Percentiles rank a stretch among this genome's conserved stretches.
phyloP scores from a whole-genome alignment of 2,113 vertebrate species.

The Amazona vittata region DNA sequence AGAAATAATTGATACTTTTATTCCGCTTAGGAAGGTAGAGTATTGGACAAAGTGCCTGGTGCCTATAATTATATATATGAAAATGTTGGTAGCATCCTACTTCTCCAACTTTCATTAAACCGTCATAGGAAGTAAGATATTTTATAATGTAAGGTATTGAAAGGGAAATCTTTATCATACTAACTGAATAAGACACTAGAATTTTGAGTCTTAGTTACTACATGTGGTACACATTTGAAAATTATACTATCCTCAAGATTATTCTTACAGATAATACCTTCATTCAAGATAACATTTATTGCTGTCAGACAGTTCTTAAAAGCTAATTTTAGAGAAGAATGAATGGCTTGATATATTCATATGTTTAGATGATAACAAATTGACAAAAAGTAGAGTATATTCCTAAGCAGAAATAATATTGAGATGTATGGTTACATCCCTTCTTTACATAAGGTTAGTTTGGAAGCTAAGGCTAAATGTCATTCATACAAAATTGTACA shows the following conservation, averaged over 20 bases:
- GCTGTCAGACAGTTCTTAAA: neutral
- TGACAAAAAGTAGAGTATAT: neutral
- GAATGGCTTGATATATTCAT: neutral
- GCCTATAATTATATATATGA: neutral
- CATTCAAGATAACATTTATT: neutral
- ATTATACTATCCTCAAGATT: neutral
- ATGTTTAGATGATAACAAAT: neutral
- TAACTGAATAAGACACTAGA: neutral
- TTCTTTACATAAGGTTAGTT: neutral
- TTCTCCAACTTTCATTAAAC: neutral
- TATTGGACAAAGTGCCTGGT: neutral
- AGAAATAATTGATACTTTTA: conserved; percentile 88
- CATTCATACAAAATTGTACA: neutral
- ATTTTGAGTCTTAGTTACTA: neutral
- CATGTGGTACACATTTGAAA: neutral
- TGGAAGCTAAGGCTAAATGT: neutral
- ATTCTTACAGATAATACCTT: neutral
- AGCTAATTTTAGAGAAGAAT: neutral
- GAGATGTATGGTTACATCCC: neutral
- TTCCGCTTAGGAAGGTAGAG: conserved; percentile 86
- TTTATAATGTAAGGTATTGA: neutral
- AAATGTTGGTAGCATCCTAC: neutral
- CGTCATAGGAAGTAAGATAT: neutral
- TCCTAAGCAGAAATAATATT: neutral
- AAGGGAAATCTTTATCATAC: neutral